phyloP scores from a whole-genome alignment of 1,140 invertebrate species.

The Drosophila ironensis region DNA sequence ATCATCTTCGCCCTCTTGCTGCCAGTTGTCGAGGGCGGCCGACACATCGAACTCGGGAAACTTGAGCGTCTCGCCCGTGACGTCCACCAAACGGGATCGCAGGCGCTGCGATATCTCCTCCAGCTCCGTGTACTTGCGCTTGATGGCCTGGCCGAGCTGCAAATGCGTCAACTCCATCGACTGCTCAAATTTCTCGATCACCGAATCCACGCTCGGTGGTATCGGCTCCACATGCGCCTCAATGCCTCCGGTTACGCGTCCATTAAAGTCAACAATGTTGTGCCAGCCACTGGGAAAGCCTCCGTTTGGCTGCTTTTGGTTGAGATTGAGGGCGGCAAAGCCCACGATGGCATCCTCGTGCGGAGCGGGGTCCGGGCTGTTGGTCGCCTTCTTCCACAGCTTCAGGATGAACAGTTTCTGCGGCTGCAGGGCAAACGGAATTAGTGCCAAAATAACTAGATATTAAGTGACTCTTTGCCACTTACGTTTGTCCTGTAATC shows the following conservation, averaged over 20 bases:
- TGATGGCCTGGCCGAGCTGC: slow-evolving; percentile 82
- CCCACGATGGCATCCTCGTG: slow-evolving; percentile 84
- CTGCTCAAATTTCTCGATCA: slow-evolving; percentile 64
- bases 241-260: slow-evolving; percentile 85
- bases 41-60: slow-evolving; percentile 60
- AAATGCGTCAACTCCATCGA: slow-evolving; percentile 59
- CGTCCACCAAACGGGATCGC: slow-evolving; percentile 83
- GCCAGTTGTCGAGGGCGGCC: slow-evolving; percentile 55
- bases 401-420: slow-evolving; percentile 85
- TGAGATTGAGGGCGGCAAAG: slow-evolving; percentile 85
- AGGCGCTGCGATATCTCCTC: slow-evolving; percentile 85
- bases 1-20: slow-evolving; percentile 82
- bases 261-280: slow-evolving; percentile 85
- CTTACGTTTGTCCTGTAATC: slow-evolving; percentile 84
- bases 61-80: slow-evolving; percentile 83
- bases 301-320: slow-evolving; percentile 82
- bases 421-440: slow-evolving; percentile 76
- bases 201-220: slow-evolving; percentile 45
- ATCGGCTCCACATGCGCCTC: slow-evolving; percentile 81
- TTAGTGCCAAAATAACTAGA: not conserved
- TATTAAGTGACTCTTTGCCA: not conserved
- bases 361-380: slow-evolving; percentile 81
- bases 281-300: slow-evolving; percentile 85
- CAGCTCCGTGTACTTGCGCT: slow-evolving; percentile 85
- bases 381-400: slow-evolving; percentile 83